Base-by-base conservation (phyloP, 2,113 vertebrate species). In the Chionomys nivalis region DNA sequence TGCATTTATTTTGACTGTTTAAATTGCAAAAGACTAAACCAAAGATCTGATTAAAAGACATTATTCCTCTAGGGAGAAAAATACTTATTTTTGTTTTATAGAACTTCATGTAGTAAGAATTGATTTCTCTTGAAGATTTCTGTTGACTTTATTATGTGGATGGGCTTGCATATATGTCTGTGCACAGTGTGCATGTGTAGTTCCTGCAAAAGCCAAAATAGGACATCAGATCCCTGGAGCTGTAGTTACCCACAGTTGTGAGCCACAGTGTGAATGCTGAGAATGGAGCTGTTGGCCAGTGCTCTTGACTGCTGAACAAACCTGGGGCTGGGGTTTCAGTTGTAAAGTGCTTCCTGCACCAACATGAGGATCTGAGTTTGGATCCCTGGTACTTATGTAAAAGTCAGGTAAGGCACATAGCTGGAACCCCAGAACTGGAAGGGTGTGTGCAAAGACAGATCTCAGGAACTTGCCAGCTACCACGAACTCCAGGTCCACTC, bases 21-120 rank as follows among this genome's bases (percentile, higher is more conserved):
- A 14, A 36, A 42, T 93, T 93, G 9, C 2, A 85, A 96, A 75
- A 90, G 26, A 85, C 19, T 96, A 94, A 75, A 55, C 23, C 49
- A 93, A 44, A 47, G 83, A 21, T 82, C 36, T 87, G 81, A 94
- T 31, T 87, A 63, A 90, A 94, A 92, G 52, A 66, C 28, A 70
- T 47, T 90, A 75, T 91, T 52, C 31, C n/a, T 96, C 90, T 96
- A 95, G 78, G 58, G 92, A 95, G 36, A 89, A 95, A 90, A 73
- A 81, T 73, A 86, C 23, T 94, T 92, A 31, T 10, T 66, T 94
- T 76, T 63, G 85, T 96, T 65, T 90, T 91, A 12, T 78, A 87
- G 61, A 36, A 72, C 49, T 61, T 90, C 26, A 77, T 90, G 3
- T 90, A 31, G 47, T 83, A 47, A 70, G 76, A 87, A 78, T 88